Percentiles rank a stretch among this genome's conserved stretches.
phyloP scores from a whole-genome alignment of 2,888 invertebrate species.

The Eupithecia exiguata region DNA sequence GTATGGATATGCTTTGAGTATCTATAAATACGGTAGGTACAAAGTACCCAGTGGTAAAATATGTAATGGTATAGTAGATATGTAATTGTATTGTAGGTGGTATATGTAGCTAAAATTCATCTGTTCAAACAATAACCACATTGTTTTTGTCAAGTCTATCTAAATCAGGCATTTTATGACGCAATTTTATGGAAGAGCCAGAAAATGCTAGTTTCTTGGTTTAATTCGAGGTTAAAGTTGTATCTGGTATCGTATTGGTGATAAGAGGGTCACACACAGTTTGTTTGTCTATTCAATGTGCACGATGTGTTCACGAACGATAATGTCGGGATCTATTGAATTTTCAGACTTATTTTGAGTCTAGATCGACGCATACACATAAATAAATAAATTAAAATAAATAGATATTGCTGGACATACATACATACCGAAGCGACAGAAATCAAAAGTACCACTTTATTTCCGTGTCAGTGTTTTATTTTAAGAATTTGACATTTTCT shows the following conservation, averaged over 20 bases:
- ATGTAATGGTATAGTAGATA: neutral
- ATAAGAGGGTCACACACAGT: constrained; percentile 13
- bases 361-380: too few species aligned
- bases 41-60: neutral
- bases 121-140: constrained; percentile 38
- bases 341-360: neutral
- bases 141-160: constrained; percentile 10
- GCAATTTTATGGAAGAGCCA: constrained; percentile 14
- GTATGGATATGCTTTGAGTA: neutral
- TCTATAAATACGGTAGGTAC: neutral
- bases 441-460: too few species aligned
- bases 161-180: neutral
- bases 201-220: constrained; percentile 11
- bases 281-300: neutral
- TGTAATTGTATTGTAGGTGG: neutral
- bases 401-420: too few species aligned
- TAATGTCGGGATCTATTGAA: neutral
- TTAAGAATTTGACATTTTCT: too few species aligned
- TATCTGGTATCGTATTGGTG: constrained; percentile 7
- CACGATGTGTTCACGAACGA: neutral
- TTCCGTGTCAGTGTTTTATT: too few species aligned
- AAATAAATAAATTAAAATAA: too few species aligned
- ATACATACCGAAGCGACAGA: too few species aligned
- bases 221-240: constrained; percentile 10
- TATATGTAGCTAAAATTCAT: constrained; percentile 17